Percentiles rank a stretch among this genome's conserved stretches.
These are phyloP conservation scores for Tetragnatha versicolor DNA, from an alignment of 1,140 invertebrate genomes.

Conservation along the genomic window DNA sequence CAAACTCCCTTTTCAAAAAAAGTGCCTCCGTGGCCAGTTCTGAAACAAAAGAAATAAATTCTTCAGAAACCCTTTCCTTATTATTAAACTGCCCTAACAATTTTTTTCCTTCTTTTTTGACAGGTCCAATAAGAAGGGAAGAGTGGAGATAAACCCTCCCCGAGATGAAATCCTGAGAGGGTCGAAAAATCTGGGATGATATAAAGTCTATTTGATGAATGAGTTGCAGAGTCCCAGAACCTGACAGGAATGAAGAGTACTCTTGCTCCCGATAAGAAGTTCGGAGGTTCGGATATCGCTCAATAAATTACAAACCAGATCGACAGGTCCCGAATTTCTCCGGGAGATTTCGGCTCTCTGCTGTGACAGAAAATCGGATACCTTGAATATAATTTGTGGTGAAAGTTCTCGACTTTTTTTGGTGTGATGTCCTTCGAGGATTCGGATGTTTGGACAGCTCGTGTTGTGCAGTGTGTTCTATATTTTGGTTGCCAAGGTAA, in stretches of 20 bases:
- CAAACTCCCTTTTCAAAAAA: no score
- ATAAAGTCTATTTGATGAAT: conserved; percentile 2
- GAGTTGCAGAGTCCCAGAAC: neutral
- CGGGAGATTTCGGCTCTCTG: neutral
- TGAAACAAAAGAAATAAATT: no score
- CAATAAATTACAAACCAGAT: neutral
- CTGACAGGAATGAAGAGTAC: neutral
- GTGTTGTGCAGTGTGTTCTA: no score
- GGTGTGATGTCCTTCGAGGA: no score
- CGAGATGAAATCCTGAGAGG: neutral
- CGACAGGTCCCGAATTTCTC: neutral
- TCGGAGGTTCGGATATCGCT: neutral
- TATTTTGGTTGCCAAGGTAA: no score
- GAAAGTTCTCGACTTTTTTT: no score
- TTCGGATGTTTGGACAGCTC: no score
- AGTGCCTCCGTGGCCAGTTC: no score
- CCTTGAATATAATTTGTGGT: no score
- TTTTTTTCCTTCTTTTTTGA: neutral
- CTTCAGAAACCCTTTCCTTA: no score
- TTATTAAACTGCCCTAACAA: no score
- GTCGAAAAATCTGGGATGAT: neutral
- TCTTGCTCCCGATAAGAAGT: neutral
- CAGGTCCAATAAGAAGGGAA: neutral
- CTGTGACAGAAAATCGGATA: neutral
- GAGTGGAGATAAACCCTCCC: neutral